Conservation (phyloP, 1,140 invertebrate genomes). For the Grapholita molesta region DNA sequence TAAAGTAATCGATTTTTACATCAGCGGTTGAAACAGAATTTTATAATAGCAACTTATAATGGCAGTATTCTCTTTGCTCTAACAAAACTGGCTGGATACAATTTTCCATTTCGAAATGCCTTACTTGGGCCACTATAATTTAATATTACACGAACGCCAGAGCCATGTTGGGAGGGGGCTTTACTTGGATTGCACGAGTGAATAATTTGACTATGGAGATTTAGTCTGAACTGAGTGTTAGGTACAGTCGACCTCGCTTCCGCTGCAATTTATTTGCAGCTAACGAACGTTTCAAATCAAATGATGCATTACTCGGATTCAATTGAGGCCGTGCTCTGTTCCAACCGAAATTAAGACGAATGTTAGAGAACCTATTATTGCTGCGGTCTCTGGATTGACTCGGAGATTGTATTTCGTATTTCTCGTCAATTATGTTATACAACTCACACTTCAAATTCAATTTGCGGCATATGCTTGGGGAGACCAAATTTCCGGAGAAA, state of each 20-base stretch:
- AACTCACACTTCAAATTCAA: slow-evolving; percentile 22
- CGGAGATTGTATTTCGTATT: slow-evolving; percentile 22
- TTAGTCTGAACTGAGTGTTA: slow-evolving; percentile 39
- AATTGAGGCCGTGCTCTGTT: slow-evolving; percentile 25
- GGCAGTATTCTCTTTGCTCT: slow-evolving; percentile 43
- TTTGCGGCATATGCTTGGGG: slow-evolving; percentile 11
- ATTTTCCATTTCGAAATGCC: slow-evolving; percentile 73
- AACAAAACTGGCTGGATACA: slow-evolving; percentile 63
- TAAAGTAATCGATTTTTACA: slow-evolving; percentile 22
- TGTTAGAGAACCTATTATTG: slow-evolving; percentile 36
- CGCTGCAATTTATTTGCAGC: slow-evolving; percentile 56
- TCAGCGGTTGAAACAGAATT: slow-evolving; percentile 50
- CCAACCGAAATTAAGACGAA: slow-evolving; percentile 7
- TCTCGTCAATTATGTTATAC: slow-evolving; percentile 21
- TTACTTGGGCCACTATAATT: slow-evolving; percentile 70
- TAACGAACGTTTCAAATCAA: slow-evolving; percentile 42
- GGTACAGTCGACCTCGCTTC: slow-evolving; percentile 41
- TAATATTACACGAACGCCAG: slow-evolving; percentile 66
- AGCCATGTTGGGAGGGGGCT: slow-evolving; percentile 49
- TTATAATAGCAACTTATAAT: slow-evolving; percentile 56
- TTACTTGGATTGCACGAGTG: slow-evolving; percentile 68
- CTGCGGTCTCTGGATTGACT: slow-evolving; percentile 40
- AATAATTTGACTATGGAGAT: slow-evolving; percentile 74
- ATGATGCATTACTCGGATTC: slow-evolving; percentile 53
- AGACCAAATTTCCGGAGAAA: slow-evolving; percentile 2